Evolutionary conservation across 2,888 invertebrate species (phyloP).

Genomic region (Phlogophora meticulosa): DNA sequence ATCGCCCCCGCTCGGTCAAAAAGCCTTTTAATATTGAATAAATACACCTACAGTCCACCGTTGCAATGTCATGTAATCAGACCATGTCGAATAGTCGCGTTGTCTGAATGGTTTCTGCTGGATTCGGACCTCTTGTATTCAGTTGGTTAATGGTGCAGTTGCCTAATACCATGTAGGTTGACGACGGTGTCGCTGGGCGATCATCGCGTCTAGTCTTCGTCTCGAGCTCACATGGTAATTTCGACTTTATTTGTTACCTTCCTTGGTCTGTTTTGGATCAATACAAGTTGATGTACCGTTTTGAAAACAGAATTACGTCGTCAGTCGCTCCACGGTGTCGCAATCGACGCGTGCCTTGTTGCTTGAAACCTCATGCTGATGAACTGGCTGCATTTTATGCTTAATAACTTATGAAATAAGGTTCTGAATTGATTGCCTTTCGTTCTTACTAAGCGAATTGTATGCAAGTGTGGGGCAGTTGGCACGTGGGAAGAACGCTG

Average conservation of each 20-base stretch:
- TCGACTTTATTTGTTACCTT: constrained; percentile 60
- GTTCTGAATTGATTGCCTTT: constrained; percentile 57
- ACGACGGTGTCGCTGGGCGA: constrained; percentile 76
- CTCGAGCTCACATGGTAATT: constrained; percentile 54
- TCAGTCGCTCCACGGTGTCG: constrained; percentile 75
- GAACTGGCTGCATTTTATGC: constrained; percentile 66
- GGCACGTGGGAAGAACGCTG: constrained; percentile 80
- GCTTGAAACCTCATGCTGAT: constrained; percentile 66
- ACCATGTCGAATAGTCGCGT: constrained; percentile 58
- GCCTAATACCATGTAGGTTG: constrained; percentile 86
- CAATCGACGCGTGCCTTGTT: constrained; percentile 86
- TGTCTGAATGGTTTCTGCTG: constrained; percentile 38
- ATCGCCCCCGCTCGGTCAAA: constrained; percentile 81
- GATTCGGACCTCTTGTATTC: constrained; percentile 67
- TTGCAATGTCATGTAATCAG: constrained; percentile 77
- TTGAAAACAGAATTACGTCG: constrained; percentile 76
- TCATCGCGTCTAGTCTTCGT: constrained; percentile 76
- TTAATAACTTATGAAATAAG: constrained; percentile 62
- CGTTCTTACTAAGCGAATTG: constrained; percentile 58
- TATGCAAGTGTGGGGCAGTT: constrained; percentile 66
- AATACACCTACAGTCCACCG: constrained; percentile 81
- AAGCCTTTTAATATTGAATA: constrained; percentile 83
- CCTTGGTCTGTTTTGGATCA: constrained; percentile 62
- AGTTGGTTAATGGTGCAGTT: constrained; percentile 78
- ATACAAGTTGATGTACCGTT: constrained; percentile 70